Evolutionary conservation across 1,140 invertebrate species (phyloP).

Genomic region (Eurytemora carolleeae): DNA sequence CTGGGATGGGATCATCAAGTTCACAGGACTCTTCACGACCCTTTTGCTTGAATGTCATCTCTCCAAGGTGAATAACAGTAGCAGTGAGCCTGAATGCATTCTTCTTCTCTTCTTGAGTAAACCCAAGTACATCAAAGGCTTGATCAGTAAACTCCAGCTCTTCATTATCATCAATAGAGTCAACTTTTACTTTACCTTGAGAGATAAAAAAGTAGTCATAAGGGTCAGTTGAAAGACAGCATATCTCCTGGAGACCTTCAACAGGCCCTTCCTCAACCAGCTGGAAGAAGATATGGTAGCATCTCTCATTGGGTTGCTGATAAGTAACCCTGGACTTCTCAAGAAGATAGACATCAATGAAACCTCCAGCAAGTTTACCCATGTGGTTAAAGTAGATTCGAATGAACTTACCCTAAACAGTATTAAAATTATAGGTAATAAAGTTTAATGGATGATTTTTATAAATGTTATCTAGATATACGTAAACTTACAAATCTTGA

Average conservation of each 20-base stretch:
- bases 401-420: constrained; percentile 93
- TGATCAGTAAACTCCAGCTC: constrained; percentile 78
- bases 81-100: constrained; percentile 35
- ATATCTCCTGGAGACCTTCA: constrained; percentile 35
- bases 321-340: constrained; percentile 99
- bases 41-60: constrained; percentile 99
- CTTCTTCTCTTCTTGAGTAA: constrained; percentile 31
- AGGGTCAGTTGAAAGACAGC: constrained; percentile 49
- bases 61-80: constrained; percentile 48
- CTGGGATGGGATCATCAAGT: constrained; percentile 59
- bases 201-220: constrained; percentile 79
- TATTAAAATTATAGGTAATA: too few relatives aligned
- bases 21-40: constrained; percentile 99
- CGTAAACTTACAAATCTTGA: constrained; percentile 94
- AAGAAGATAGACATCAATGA: constrained; percentile 98
- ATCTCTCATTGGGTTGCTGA: constrained; percentile 88
- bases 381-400: constrained; percentile 98
- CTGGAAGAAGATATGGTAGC: constrained; percentile 99
- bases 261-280: constrained; percentile 82
- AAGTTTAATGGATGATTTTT: too few relatives aligned
- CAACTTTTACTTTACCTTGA: constrained; percentile 91
- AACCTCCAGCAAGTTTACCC: constrained; percentile 98
- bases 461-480: too few relatives aligned
- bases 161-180: constrained; percentile 84
- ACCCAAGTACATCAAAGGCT: constrained; percentile 37